phyloP scores from a whole-genome alignment of 1,140 invertebrate genomes.

The Nasonia longicornis region DNA sequence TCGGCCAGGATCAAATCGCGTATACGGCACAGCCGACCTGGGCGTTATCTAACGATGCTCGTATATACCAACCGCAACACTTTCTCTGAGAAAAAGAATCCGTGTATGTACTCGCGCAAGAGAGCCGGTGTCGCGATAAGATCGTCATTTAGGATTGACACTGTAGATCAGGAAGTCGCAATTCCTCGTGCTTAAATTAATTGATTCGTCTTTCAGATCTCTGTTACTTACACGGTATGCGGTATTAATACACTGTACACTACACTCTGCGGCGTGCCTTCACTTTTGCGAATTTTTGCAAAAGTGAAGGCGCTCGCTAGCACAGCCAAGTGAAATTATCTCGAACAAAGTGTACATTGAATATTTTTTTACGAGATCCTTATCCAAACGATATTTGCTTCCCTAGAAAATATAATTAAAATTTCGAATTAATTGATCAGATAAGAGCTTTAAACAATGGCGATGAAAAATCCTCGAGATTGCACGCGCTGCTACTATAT shows the following conservation, averaged over 20 bases:
- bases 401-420: slow-evolving; percentile 32
- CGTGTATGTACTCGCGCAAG: neutral
- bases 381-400: slow-evolving; percentile 26
- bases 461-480: slow-evolving; percentile 25
- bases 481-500: neutral
- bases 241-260: too few species aligned
- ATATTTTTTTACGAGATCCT: neutral
- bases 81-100: slow-evolving; percentile 7
- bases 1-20: slow-evolving; percentile 10
- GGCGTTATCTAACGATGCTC: neutral
- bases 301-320: neutral
- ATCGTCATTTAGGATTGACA: neutral
- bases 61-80: neutral
- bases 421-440: slow-evolving; percentile 42
- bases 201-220: neutral
- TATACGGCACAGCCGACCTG: neutral
- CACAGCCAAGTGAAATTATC: neutral
- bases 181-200: neutral
- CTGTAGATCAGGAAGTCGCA: neutral
- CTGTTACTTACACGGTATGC: too few species aligned
- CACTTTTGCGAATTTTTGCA: slow-evolving; percentile 3
- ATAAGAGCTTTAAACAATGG: slow-evolving; percentile 33
- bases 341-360: neutral
- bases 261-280: neutral
- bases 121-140: slow-evolving; percentile 12